These are phyloP conservation scores for Aporophyla lueneburgensis DNA, from an alignment of 2,888 invertebrate species.

Conservation along the genomic window DNA sequence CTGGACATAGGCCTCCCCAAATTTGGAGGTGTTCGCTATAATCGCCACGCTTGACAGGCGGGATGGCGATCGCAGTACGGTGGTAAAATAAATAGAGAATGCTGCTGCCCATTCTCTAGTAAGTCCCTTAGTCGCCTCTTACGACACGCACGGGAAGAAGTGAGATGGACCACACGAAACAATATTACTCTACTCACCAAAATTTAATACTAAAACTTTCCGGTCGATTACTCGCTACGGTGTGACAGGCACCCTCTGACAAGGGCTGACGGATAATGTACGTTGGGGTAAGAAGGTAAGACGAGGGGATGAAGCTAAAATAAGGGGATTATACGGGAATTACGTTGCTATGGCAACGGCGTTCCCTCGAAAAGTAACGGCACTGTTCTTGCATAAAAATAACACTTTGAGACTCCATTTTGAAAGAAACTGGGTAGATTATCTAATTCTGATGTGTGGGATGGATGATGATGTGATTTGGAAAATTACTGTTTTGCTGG, in stretches of 20 bases:
- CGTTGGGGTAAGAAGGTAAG: slow-evolving; percentile 69
- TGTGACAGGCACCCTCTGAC: slow-evolving; percentile 74
- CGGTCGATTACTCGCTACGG: slow-evolving; percentile 68
- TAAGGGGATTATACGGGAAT: slow-evolving; percentile 87
- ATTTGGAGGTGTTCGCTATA: too few relatives aligned
- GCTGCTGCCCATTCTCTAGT: too few relatives aligned
- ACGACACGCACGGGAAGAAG: too few relatives aligned
- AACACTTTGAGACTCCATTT: slow-evolving; percentile 58
- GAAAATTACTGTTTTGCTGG: not conserved
- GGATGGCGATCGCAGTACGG: too few relatives aligned
- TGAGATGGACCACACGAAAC: too few relatives aligned
- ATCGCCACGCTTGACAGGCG: too few relatives aligned
- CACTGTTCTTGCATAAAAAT: slow-evolving; percentile 80
- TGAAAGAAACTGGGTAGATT: slow-evolving; percentile 30
- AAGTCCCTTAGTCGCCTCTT: too few relatives aligned
- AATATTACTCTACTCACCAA: too few relatives aligned
- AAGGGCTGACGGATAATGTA: slow-evolving; percentile 75
- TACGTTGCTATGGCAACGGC: slow-evolving; percentile 82
- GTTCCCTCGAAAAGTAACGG: slow-evolving; percentile 67
- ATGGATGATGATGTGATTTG: not conserved
- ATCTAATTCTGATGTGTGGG: slow-evolving; percentile 4
- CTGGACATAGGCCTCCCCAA: too few relatives aligned
- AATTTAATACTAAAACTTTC: slow-evolving; percentile 30
- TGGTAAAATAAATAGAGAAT: too few relatives aligned
- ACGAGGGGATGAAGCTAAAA: slow-evolving; percentile 83